Base-by-base conservation (phyloP, 2,888 invertebrate genomes). In the Phyto melanocephala region DNA sequence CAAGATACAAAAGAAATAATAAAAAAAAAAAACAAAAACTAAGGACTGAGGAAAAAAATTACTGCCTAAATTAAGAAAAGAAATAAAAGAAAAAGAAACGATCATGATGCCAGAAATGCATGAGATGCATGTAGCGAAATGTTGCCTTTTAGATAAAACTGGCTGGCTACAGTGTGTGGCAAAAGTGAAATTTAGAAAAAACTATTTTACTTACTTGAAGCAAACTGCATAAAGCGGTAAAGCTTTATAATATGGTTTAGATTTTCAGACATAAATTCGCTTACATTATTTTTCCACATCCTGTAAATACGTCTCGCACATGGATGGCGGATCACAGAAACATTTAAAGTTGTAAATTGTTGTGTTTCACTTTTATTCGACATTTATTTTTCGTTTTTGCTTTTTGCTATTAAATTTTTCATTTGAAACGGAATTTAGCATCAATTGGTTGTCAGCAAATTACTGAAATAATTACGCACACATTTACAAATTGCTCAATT, bases 401-500 rank as follows among this genome's bases (percentile, higher is more conserved):
- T 63, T 35, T 17, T 40, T 42, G 54, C 63, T 47, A 47, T 58
- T 68, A 33, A 68, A 67, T 65, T 72, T 65, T 72, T 79, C 65
- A 67, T 63, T 65, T 65, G 10, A 67, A 74, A 68, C 40, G 74
- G 82, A 82, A 82, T 82, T 75, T 75, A 77, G 83, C 84, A 87
- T 88, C 89, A 88, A 89, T 89, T 89, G 89, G 88, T 88, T 85
- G 85, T 81, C 88, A 86, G 88, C 88, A 89, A 90, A 90, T 90
- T 89, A 89, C 87, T 90, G 86, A 87, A 90, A 90, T 90, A 90
- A 90, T 90, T 90, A 89, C 87, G 88, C 88, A 87, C 87, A 87
- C 88, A 89, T 87, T 88, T 87, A 89, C 89, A 89, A 87, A 87
- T 87, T 86, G 85, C 85, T 81, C 76, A 79, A 81, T 75, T 58